These are phyloP conservation scores for Meloidogyne hapla DNA, from an alignment of 1,140 invertebrate species.

Conservation along the genomic window DNA sequence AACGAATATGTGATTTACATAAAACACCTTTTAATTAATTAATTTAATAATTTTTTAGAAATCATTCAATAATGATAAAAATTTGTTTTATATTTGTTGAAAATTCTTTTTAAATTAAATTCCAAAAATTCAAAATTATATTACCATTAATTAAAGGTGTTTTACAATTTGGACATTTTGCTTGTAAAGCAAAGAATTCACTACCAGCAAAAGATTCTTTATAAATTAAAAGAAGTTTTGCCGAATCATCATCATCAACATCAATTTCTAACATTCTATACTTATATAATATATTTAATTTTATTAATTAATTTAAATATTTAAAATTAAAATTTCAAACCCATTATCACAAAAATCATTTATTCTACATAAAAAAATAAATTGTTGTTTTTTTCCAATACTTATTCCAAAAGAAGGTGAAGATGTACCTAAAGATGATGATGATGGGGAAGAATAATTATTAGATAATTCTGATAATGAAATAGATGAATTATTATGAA, in stretches of 20 bases:
- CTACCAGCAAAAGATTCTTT: slow-evolving; percentile 5
- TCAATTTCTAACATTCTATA: slow-evolving; percentile 14
- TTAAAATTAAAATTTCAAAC: neutral
- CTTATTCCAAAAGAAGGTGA: neutral
- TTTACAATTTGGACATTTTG: slow-evolving; percentile 10
- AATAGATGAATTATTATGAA: neutral
- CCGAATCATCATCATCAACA: neutral
- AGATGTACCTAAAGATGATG: neutral
- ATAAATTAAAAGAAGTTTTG: slow-evolving; percentile 4
- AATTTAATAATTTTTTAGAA: too few relatives aligned
- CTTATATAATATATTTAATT: neutral
- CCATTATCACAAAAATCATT: neutral
- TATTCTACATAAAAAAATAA: neutral
- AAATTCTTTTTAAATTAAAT: neutral
- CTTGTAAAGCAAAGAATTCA: slow-evolving; percentile 3
- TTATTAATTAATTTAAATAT: neutral
- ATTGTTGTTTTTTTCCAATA: slow-evolving; percentile 1
- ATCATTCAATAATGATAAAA: too few relatives aligned
- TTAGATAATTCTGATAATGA: neutral
- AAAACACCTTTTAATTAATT: neutral
- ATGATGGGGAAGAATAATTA: neutral
- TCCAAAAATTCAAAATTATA: too few relatives aligned
- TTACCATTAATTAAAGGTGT: neutral
- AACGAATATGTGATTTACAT: slow-evolving; percentile 13
- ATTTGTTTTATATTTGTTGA: too few relatives aligned